Base-by-base conservation (phyloP, 2,113 vertebrate species). In the Mesocricetus auratus region DNA sequence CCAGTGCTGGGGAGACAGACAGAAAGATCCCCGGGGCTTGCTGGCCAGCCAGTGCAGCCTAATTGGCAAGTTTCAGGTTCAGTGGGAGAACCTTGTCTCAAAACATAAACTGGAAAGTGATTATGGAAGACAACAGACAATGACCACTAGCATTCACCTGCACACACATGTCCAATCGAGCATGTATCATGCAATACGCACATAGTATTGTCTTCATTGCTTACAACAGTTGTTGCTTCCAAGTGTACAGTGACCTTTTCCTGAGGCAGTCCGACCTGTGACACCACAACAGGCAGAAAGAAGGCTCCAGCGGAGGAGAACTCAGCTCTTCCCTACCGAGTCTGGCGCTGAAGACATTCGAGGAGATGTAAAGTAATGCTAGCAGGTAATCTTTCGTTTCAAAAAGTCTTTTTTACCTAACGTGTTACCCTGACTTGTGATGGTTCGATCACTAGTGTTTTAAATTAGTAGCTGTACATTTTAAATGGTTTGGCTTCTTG, bases 351-450 rank as follows among this genome's bases (percentile, higher is more conserved):
- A 62, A 75, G 86, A 56, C 74, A 83, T 73, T 39, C 26, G 12
- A n/a, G 83, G 69, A 78, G 45, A 88, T 50, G 42, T 60, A 69
- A 75, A 87, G 77, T 8, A 39, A 58, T 58, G 53, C 50, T 45
- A 39, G 68, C 81, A 66, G 24, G 82, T 82, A 69, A 85, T 47
- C 73, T 77, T 92, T 93, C 64, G 50, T 77, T 83, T 83, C 53
- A 36, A 89, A 79, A 47, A 88, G 68, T 77, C 60, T 88, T 68
- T 62, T 93, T 39, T 39, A 92, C 53, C 42, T 22, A 7, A 60
- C 75, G 42, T 85, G 31, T 90, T 94, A 47, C 56, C 50, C 78
- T 87, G 71, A 81, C 64, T 79, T 89, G 36, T 73, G 88, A 81
- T 60, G 16, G 39, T 42, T 56, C 89, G 73, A 66, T 36, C 45